Evolutionary conservation across 2,888 invertebrate genomes (phyloP).

Genomic region (Ephialtes manifestator): DNA sequence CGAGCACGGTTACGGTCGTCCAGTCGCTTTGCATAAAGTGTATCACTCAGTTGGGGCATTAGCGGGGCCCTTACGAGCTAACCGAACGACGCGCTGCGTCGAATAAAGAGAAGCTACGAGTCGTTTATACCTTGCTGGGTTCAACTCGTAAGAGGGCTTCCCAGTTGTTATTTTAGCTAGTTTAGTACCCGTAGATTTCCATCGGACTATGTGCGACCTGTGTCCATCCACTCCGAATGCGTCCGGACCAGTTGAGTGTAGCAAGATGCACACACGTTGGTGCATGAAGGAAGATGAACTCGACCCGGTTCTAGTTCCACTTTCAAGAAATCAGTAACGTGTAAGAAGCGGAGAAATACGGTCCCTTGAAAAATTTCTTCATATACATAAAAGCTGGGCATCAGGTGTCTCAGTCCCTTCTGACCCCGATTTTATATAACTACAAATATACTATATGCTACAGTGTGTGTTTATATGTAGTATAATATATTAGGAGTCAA

Average conservation of each 20-base stretch:
- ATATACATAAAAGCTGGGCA: constrained; percentile 24
- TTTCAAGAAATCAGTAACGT: constrained; percentile 27
- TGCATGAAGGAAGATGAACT: constrained; percentile 48
- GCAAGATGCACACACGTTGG: constrained; percentile 44
- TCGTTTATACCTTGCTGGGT: constrained; percentile 32
- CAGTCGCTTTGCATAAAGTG: constrained; percentile 78
- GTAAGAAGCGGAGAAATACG: constrained; percentile 5
- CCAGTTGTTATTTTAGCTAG: constrained; percentile 28
- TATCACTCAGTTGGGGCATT: constrained; percentile 72
- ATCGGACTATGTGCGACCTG: constrained; percentile 8
- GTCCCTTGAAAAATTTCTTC: constrained; percentile 57
- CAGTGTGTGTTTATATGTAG: not conserved
- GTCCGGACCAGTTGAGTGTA: constrained; percentile 37
- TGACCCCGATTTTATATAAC: constrained; percentile 47
- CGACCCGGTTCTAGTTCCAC: constrained; percentile 64
- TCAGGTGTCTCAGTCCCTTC: constrained; percentile 51
- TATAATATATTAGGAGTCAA: constrained; percentile 11
- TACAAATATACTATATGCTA: constrained; percentile 26
- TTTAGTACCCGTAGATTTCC: constrained; percentile 42
- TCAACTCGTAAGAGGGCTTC: constrained; percentile 33
- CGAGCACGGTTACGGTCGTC: constrained; percentile 67
- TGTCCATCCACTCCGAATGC: constrained; percentile 6
- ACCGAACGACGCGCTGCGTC: constrained; percentile 27
- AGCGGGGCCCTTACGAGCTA: too few species aligned
- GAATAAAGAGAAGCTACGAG: constrained; percentile 51